These are phyloP conservation scores for Rhinichthys klamathensis DNA, from an alignment of 2,113 vertebrate genomes.

Conservation along the genomic window DNA sequence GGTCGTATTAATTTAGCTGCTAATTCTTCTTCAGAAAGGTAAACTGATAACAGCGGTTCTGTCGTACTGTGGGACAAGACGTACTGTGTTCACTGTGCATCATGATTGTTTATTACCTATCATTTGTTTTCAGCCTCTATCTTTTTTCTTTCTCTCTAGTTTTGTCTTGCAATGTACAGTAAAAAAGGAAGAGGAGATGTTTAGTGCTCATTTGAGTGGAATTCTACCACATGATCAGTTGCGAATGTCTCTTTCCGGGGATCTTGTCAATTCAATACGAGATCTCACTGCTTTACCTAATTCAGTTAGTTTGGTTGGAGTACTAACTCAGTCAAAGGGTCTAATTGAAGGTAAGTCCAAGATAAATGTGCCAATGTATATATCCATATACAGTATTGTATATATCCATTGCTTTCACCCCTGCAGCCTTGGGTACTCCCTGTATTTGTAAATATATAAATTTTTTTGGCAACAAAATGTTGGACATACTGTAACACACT, in stretches of 20 bases:
- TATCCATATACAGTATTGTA: too few species aligned
- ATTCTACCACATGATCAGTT: constrained; percentile 62
- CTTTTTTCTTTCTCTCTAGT: constrained; percentile 62
- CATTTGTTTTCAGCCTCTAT: not conserved
- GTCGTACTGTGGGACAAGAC: too few species aligned
- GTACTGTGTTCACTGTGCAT: too few species aligned
- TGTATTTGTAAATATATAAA: too few species aligned
- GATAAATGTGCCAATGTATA: not conserved
- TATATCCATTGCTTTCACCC: too few species aligned
- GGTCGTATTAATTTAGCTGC: constrained; percentile 71
- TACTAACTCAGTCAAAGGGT: constrained; percentile 68
- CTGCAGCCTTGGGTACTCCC: too few species aligned
- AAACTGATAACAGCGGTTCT: not conserved
- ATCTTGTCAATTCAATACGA: constrained; percentile 73
- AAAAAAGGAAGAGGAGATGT: constrained; percentile 62
- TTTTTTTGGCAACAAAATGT: too few species aligned
- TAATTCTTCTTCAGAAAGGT: constrained; percentile 80
- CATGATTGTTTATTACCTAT: not conserved
- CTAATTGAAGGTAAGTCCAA: constrained; percentile 72
- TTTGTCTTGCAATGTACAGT: constrained; percentile 71
- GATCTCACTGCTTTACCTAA: constrained; percentile 68
- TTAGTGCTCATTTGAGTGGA: constrained; percentile 69
- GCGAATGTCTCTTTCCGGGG: constrained; percentile 70
- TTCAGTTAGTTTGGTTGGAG: constrained; percentile 69
- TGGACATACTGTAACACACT: too few species aligned